Conservation (phyloP, 2,888 invertebrate species). For the Merodon equestris region DNA sequence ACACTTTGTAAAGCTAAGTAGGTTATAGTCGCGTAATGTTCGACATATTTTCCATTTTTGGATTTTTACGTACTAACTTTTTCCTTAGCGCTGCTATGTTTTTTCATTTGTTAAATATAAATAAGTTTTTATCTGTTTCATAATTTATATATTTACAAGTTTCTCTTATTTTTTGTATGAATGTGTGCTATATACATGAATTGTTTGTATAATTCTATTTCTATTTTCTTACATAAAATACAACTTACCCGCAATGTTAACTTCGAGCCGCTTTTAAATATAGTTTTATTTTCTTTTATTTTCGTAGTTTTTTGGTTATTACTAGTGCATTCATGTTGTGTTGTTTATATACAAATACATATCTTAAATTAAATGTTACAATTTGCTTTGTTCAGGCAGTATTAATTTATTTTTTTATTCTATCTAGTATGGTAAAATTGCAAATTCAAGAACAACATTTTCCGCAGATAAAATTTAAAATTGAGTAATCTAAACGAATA, state of each 20-base stretch:
- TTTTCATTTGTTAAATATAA: constrained; percentile 41
- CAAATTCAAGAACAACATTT: constrained; percentile 23
- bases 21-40: constrained; percentile 55
- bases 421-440: constrained; percentile 52
- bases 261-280: constrained; percentile 75
- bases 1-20: constrained; percentile 50
- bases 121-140: no score
- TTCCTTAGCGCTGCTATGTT: neutral
- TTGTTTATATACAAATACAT: constrained; percentile 31
- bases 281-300: constrained; percentile 48
- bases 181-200: constrained; percentile 56
- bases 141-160: neutral
- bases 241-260: constrained; percentile 76
- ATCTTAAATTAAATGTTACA: constrained; percentile 35
- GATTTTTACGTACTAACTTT: constrained; percentile 14
- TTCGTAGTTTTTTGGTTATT: constrained; percentile 26
- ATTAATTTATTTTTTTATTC: constrained; percentile 34
- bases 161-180: no score
- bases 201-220: constrained; percentile 24
- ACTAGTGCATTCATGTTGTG: constrained; percentile 4
- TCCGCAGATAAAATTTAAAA: constrained; percentile 20
- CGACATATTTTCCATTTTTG: constrained; percentile 10
- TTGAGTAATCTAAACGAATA: neutral
- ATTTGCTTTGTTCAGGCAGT: constrained; percentile 50
- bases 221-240: constrained; percentile 49